These are phyloP conservation scores for Tetrapedia diversipes DNA, from an alignment of 2,888 invertebrate genomes.

Conservation along the genomic window DNA sequence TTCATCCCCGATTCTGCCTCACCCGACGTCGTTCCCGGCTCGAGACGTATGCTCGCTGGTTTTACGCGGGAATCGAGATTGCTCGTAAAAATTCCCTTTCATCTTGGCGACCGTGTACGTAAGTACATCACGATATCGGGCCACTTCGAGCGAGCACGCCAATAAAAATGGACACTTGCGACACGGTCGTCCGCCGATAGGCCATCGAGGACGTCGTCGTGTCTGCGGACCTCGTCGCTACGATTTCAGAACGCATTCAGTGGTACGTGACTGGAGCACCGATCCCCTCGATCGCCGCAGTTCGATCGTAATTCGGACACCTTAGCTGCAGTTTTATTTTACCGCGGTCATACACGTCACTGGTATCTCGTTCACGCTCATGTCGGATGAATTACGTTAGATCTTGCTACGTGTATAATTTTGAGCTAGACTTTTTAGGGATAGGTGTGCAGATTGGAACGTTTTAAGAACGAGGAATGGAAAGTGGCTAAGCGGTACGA, in stretches of 20 bases:
- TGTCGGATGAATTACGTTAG: too few species aligned
- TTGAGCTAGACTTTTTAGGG: too few species aligned
- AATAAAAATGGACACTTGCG: constrained; percentile 34
- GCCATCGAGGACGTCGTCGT: constrained; percentile 1
- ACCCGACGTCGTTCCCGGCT: not conserved
- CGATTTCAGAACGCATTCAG: constrained; percentile 32
- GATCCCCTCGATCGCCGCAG: constrained; percentile 19
- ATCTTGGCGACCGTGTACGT: constrained; percentile 4
- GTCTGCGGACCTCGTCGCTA: not conserved
- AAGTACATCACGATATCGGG: not conserved
- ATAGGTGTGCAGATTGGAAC: too few species aligned
- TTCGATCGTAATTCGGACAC: not conserved
- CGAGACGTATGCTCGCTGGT: not conserved
- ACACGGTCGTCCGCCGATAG: constrained; percentile 8
- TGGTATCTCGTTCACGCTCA: too few species aligned
- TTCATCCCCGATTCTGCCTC: not conserved
- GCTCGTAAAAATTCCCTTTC: constrained; percentile 45
- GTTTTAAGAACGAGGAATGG: too few species aligned
- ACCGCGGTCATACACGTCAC: too few species aligned
- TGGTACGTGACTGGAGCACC: constrained; percentile 39
- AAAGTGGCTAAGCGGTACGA: too few species aligned
- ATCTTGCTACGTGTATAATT: too few species aligned
- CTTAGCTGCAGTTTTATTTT: not conserved
- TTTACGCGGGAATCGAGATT: constrained; percentile 12
- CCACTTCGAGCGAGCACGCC: constrained; percentile 5